Base-by-base conservation (phyloP, 2,888 invertebrate species). In the Oscheius onirici region DNA sequence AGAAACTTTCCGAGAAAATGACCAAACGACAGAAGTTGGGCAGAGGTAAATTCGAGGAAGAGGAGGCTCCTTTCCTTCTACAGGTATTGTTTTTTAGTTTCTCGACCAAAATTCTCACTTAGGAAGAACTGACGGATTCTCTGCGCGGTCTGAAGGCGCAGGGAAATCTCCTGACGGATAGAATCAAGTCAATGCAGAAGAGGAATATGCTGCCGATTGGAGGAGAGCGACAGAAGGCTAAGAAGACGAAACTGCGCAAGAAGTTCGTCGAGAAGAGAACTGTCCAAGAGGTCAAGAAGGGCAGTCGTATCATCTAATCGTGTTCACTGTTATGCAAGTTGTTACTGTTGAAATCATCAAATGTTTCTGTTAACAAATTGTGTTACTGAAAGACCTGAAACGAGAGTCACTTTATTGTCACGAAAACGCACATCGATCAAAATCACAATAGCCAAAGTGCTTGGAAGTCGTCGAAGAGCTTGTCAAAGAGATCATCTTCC, bases 141-240 rank as follows among this genome's bases (percentile, higher is more conserved):
- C 58, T 80, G 8, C 69, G 80, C 5, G 63, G 72, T 55, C 46
- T 80, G 65, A 77, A 77, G 40, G 75, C 77, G 11, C 80, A 80
- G 52, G 80, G 80, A 72, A 77, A 73, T 68, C 66, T 80, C 1
- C 52, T 80, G 17, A 66, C 71, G 2, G 80, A 80, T 67, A 70
- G 80, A 20, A 70, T 78, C 72, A 80, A 80, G 71, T 77, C 77
- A 58, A 26, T 80, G 65, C 80, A 78, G 66, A 61, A 75, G 67
- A 52, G 80, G 65, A 80, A 80, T 22, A 77, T 80, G 49, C 70
- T 80, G 15, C 78, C 80, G 40, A 78, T 80, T 26, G 79, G 74
- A 17, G 80, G 80, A 55, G 51, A 61, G 8, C 40, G 63, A 8
- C 54, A 52, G 8, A 75, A 73, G 63, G 73, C 57, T 22, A 52